These are phyloP conservation scores for Mylabris phalerata DNA, from an alignment of 1,140 invertebrate genomes.

Conservation along the genomic window DNA sequence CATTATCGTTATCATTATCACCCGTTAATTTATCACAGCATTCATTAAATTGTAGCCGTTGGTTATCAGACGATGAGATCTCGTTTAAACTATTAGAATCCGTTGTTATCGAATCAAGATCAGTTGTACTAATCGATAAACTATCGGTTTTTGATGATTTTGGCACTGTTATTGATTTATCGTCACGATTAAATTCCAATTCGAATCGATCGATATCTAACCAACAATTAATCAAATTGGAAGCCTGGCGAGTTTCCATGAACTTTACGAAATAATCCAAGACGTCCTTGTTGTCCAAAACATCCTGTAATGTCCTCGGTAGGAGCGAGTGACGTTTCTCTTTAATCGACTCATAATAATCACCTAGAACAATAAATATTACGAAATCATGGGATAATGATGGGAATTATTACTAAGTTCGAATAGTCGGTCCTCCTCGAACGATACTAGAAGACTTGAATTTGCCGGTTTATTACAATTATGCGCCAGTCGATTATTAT, in stretches of 20 bases:
- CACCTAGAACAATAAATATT: conserved; percentile 6
- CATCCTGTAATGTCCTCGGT: conserved; percentile 57
- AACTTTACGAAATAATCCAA: conserved; percentile 67
- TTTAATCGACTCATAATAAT: conserved; percentile 23
- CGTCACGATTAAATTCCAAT: conserved; percentile 11
- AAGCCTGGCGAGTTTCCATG: conserved; percentile 54
- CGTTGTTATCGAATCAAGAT: conserved; percentile 39
- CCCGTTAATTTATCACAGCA: too few species aligned
- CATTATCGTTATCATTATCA: conserved; percentile 21
- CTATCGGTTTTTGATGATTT: conserved; percentile 28
- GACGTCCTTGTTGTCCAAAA: conserved; percentile 62
- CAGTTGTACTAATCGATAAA: conserved; percentile 40
- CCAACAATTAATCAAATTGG: conserved; percentile 62
- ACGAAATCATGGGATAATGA: neutral
- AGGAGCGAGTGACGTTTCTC: conserved; percentile 45
- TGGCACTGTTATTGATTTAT: conserved; percentile 14
- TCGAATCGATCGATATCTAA: conserved; percentile 64
- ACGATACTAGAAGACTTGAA: too few species aligned
- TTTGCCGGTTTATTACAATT: too few species aligned
- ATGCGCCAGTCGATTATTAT: neutral
- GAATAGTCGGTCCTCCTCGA: too few species aligned
- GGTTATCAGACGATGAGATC: conserved; percentile 18
- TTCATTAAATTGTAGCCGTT: conserved; percentile 20
- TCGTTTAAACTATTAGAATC: conserved; percentile 38
- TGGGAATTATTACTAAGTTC: neutral